Evolutionary conservation across 2,113 vertebrate species (phyloP), one percentile per base, ranked within the genome.

Genomic region (Daboia siamensis): DNA sequence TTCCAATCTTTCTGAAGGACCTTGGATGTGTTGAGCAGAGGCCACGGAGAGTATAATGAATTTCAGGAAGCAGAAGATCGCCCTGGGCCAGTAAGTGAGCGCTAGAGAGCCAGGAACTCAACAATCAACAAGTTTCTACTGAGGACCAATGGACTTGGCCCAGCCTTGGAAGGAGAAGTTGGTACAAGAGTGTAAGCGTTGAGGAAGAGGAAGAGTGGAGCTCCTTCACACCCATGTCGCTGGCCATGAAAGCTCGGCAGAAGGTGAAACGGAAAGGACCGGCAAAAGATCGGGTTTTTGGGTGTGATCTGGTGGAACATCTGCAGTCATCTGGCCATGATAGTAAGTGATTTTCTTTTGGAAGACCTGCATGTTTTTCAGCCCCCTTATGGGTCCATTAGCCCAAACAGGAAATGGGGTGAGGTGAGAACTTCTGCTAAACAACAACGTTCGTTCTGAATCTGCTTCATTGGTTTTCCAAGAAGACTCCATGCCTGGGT

Each of bases 231-330:
- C 89, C 69, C 85, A 96, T 96, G 96, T 95, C 96, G 55, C 96
- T 92, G 55, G 97, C 95, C 95, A 99, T 99, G 98, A 98, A 98
- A 97, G 98, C 98, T 33, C 96, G 97, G 94, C 98, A 98, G 88
- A 97, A 94, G 96, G 98, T 95, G 69, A 98, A 98, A 96, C 98
- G 97, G 96, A 99, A 98, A 94, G 98, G 96, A 39, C 96, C 92
- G 5, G 95, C 96, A 88, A 98, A 98, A 95, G 99, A 99, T 33
- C 98, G 98, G 48, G 98, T 99, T 90, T 99, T 99, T 92, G 99
- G 99, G 91, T 99, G 99, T 88, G 98, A 99, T 94, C 96, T 99
- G 88, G 80, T 97, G 92, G 98, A 99, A 88, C 98, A 99, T 55
- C 97, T 99, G 24, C 96, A 95, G 23, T 91, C 97, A 87, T 98